Base-by-base conservation (phyloP, 2,888 invertebrate genomes). In the Synergus itoensis region DNA sequence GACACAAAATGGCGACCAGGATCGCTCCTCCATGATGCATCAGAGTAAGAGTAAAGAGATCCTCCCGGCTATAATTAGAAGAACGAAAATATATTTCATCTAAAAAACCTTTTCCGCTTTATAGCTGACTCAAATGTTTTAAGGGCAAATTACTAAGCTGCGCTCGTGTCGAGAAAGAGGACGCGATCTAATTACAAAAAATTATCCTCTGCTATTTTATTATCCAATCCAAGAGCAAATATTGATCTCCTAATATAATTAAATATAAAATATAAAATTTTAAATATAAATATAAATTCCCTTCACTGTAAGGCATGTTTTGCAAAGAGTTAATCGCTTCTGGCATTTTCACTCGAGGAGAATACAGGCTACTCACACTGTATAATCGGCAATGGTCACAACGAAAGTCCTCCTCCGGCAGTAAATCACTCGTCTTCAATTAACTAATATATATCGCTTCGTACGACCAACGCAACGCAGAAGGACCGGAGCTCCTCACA, bases 381-480 rank as follows among this genome's bases (percentile, higher is more conserved):
- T 73, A 73, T 73, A 73, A 73, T 73, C 73, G 73, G 73, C 73
- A 73, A 73, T 53, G 73, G 73, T 73, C 53, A 53, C 73, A 73
- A 73, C 53, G 53, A 73, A 73, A 73, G 73, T 73, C 73, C 73
- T 53, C 53, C 73, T 53, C 73, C 28, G 16, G 62, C 81, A 76
- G 81, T 82, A 82, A 83, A 83, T 83, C 83, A 81, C 77, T 82
- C 80, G 48, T 80, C 65, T 82, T 83, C 83, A 82, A 83, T 83
- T 83, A 83, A 83, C 80, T 83, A 83, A 83, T 83, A 81, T 82
- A 73, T 53, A 73, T 73, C 53, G 73, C 11, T 53, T 28, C 53
- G n/a, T 40, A 36, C 53, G n/a, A 53, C 28, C 48, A 69, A 28
- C 28, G 45, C 48, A 69, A 28, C 48, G 45, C 9, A 73, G 36